A percentile compares a stretch with the other conserved stretches of the same genome.
phyloP scores from a whole-genome alignment of 2,888 invertebrate species.

The Sabellastarte sp. region DNA sequence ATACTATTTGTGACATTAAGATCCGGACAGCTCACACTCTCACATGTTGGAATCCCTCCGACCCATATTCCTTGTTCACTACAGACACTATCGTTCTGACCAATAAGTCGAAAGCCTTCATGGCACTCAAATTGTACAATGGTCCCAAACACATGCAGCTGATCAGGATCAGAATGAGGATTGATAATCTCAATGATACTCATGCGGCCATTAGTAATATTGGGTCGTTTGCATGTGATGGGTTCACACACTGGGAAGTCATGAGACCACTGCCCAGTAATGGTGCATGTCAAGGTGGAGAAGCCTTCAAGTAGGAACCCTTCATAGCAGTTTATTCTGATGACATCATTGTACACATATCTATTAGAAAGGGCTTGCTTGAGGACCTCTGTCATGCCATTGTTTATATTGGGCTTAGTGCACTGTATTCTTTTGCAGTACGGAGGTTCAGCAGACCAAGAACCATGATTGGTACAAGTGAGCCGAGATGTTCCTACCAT shows the following conservation, averaged over 20 bases:
- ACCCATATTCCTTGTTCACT: constrained; percentile 9
- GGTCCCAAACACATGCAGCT: constrained; percentile 11
- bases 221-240: background rate
- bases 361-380: background rate
- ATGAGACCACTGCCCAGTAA: background rate
- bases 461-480: constrained; percentile 3
- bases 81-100: constrained; percentile 4
- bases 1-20: background rate
- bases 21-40: background rate
- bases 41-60: constrained; percentile 5
- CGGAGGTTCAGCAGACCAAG: constrained; percentile 7
- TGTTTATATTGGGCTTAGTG: background rate
- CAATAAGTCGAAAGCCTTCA: constrained; percentile 10
- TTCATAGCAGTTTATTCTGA: background rate
- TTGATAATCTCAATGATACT: background rate
- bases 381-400: background rate
- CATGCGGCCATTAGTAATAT: background rate
- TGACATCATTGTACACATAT: background rate
- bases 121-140: constrained; percentile 17
- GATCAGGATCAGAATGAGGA: background rate
- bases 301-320: background rate
- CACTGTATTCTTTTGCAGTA: constrained; percentile 5
- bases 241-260: background rate
- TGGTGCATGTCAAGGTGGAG: background rate
- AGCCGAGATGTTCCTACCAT: constrained; percentile 1